Base-by-base conservation (phyloP, 2,113 vertebrate species). In the Catharus bicknelli region DNA sequence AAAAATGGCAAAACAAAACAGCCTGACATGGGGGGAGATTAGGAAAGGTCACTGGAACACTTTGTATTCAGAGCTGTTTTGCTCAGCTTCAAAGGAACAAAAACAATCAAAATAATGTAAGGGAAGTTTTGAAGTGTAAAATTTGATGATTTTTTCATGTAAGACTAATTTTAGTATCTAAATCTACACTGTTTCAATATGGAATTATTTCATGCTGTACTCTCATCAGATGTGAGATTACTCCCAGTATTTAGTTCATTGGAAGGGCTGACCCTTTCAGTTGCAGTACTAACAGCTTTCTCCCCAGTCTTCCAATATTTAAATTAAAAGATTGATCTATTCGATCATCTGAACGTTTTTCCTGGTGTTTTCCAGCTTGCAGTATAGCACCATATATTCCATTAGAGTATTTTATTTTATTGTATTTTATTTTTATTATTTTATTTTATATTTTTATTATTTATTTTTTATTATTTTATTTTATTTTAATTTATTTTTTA, bases 121-220 rank as follows among this genome's bases (percentile, higher is more conserved):
- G 47, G 45, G 30, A 64, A 51, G 11, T 34, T 87, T 47, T 23
- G 9, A 69, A 54, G 32, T 22, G 4, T 18, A 57, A 72, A 95
- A 67, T 26, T 10, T 1, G 2, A 13, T 36, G 4, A 9, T 4
- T 22, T 17, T 68, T 66, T 59, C 0, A 0, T 54, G 15, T 30
- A 50, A 59, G 12, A 15, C 4, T 59, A 7, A 20, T 77, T 62
- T 89, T 53, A 53, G n/a, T 55, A 51, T 9, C 32, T 25, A 47
- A 75, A 75, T 11, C 10, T 25, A 40, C 43, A 15, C 9, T 54
- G 23, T 62, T 81, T 47, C 27, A 62, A 8, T 18, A 5, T 0
- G 3, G 30, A 21, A 8, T 54, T 66, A 40, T 75, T 87, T 84
- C 29, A 43, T 58, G 13, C 10, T 22, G 7, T 58, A 26, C 15